Evolutionary conservation across 1,140 invertebrate species (phyloP), one percentile per base, ranked within the genome.

Genomic region (Neomicropteryx cornuta): DNA sequence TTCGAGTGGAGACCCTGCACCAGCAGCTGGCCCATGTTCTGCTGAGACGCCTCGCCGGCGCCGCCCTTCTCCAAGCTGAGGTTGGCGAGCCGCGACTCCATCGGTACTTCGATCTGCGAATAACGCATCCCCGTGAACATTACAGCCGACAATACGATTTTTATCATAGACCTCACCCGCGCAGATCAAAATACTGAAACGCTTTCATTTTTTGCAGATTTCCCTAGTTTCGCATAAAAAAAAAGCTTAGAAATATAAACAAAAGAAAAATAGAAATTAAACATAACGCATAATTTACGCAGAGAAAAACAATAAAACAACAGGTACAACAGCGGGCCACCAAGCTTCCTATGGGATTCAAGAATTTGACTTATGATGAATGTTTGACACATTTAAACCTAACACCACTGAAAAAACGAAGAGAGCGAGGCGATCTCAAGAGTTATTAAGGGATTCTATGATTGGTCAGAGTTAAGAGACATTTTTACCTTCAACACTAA

Each of bases 1-100:
- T 83, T 81, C 47, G 83, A 87, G 44, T 83, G 81, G 23, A 89
- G 60, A 1, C 79, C 83, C 65, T 88, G 79, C 33, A 86, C 67
- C 1, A 88, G 52, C 18, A 87, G 61, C 43, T 85, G 81, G 0
- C 78, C 76, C 43, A 83, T 70, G 58, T 83, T 86, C 35, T 77
- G 68, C 13, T 62, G 72, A 43, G 72, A 71, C 40, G 76, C 62
- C 22, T 59, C 60, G 22, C 56, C 54, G 5, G 66, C 57, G 4
- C 61, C 60, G 3, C 71, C 59, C 3, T 66, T 57, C 38, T 66
- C 65, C 11, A 71, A 55, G 29, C 73, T 72, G 20, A 88, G 58
- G 60, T 85, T 84, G 37, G 81, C 77, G 14, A 88, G 53, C 39
- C 85, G 65, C 4, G 76, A 70, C 54, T 86, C 82, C 68, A 87